Base-by-base conservation (phyloP, 2,888 invertebrate species). In the Priocnemis perturbator region DNA sequence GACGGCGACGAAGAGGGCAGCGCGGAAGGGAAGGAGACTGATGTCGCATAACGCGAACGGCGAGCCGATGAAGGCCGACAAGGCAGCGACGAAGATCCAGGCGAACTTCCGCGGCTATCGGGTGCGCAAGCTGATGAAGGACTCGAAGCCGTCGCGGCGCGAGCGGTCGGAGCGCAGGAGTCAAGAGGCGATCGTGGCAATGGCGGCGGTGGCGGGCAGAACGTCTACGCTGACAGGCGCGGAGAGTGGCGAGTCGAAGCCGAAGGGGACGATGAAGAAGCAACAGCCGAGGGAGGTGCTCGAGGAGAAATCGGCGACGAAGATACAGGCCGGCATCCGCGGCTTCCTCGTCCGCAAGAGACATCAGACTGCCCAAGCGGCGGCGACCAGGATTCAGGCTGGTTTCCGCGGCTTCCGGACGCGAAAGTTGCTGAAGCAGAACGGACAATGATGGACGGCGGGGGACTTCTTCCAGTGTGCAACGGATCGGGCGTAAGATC, bases 251-350 rank as follows among this genome's bases (percentile, higher is more conserved):
- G 30, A 14, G n/a, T 15, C 15, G 15, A 11, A 7, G 15, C 23
- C 5, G n/a, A 26, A 26, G 9, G 26, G 15, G 17, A 48, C 19
- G 17, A 19, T n/a, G 62, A 71, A 75, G 52, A 74, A 77, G 14
- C 75, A 77, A 45, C 72, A 71, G 19, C 62, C 72, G 14, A 67
- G 70, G 15, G 70, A 69, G 11, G 74, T 77, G 2, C 73, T 85
- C 23, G 86, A 85, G 67, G 87, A 86, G 47, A 83, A 81, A 61
- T 86, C 88, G 5, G 93, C 93, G 45, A 93, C 92, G 2, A 91
- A 91, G 80, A 93, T 94, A 76, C 94, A 94, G 88, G 93, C 93
- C 4, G 93, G 93, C 58, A 92, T 94, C 56, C 90, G 94, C 70
- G 94, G 94, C 1, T 94, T 92, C 84, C 90, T 94, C 82, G 92